Evolutionary conservation across 1,140 invertebrate genomes (phyloP).

Genomic region (Leptinotarsa undecemlineata): DNA sequence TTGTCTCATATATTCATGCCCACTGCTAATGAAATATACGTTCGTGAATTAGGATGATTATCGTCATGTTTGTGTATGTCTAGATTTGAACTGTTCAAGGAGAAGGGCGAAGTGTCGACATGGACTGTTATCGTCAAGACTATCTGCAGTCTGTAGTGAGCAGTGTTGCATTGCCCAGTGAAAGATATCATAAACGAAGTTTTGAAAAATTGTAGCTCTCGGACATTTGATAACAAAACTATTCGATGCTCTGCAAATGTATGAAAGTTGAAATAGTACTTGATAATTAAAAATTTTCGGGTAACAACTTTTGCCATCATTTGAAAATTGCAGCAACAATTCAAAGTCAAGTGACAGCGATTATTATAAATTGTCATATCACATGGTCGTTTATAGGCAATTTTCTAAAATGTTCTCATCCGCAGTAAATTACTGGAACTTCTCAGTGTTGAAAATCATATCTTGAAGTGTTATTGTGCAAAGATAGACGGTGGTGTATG

Average conservation of each 20-base stretch:
- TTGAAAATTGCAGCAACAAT: neutral
- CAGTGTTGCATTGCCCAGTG: neutral
- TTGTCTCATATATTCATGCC: neutral
- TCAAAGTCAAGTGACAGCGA: conserved; percentile 20
- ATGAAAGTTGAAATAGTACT: neutral
- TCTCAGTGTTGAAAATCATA: neutral
- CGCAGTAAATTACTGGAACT: conserved; percentile 14
- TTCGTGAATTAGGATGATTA: neutral
- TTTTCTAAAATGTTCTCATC: conserved; percentile 26
- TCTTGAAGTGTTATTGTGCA: conserved; percentile 7
- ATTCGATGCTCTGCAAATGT: too few relatives aligned
- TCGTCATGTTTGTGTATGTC: neutral
- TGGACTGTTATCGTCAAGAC: neutral
- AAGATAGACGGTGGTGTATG: conserved; percentile 13
- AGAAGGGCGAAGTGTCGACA: neutral
- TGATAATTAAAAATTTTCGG: neutral
- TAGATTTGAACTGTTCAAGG: neutral
- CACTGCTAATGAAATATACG: neutral
- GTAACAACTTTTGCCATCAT: neutral
- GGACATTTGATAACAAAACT: neutral
- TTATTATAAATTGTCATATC: conserved; percentile 22
- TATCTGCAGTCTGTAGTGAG: neutral
- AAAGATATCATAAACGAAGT: neutral
- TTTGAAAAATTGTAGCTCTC: neutral
- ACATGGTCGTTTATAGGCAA: conserved; percentile 11